Conservation (phyloP, 2,797 vertebrate genomes). For the Chelon labrosus region DNA sequence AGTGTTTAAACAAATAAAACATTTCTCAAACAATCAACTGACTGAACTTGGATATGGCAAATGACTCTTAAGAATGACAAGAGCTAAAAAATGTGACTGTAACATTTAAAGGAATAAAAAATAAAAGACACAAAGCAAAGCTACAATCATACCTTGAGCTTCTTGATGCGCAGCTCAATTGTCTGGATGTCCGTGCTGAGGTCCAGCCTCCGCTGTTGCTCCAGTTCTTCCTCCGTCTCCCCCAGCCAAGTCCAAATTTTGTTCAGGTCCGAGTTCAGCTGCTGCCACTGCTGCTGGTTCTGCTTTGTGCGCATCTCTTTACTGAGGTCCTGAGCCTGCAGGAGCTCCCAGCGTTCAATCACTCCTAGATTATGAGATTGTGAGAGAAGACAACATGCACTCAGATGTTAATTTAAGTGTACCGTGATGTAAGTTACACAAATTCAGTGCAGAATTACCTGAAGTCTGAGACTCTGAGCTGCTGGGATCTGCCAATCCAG, state of each 20-base stretch:
- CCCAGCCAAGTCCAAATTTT: conserved; percentile 90
- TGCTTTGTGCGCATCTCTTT: conserved; percentile 95
- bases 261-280: conserved; percentile 92
- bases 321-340: conserved; percentile 94
- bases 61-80: neutral
- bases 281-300: conserved; percentile 93
- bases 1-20: neutral
- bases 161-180: conserved; percentile 92
- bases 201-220: conserved; percentile 86
- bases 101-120: neutral
- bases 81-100: neutral
- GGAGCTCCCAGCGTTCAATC: conserved; percentile 96
- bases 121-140: neutral
- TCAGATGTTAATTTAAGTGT: neutral
- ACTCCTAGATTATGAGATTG: conserved; percentile 83
- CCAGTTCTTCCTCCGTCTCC: conserved; percentile 89
- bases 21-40: no score
- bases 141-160: conserved; percentile 88
- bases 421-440: neutral
- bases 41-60: no score
- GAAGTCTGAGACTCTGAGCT: conserved; percentile 94
- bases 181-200: conserved; percentile 92
- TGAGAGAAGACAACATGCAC: neutral
- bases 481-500: conserved; percentile 91
- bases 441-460: conserved; percentile 76